phyloP scores from a whole-genome alignment of 2,113 vertebrate species.

The Albula goreensis region DNA sequence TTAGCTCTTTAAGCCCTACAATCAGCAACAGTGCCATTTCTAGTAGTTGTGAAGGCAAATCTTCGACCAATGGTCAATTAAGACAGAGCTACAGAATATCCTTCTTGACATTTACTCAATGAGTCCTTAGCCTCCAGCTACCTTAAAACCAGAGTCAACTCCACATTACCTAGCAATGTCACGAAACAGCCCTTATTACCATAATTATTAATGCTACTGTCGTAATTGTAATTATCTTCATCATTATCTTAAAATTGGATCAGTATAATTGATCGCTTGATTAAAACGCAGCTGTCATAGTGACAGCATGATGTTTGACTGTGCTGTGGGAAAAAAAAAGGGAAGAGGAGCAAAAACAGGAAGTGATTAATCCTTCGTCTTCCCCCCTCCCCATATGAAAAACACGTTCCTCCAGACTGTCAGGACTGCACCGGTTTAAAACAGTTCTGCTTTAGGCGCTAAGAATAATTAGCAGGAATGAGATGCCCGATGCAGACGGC shows the following conservation, averaged over 20 bases:
- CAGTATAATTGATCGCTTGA: conserved; percentile 5
- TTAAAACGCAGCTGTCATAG: conserved; percentile 9
- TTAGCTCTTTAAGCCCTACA: not conserved
- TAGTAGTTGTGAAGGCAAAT: not conserved
- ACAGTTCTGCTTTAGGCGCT: conserved; percentile 55
- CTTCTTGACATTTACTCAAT: not conserved
- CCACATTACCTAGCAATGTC: not conserved
- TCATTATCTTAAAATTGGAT: conserved; percentile 4
- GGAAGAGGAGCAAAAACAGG: not conserved
- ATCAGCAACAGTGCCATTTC: not conserved
- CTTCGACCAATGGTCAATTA: not conserved
- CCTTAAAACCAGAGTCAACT: not conserved
- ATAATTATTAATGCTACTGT: conserved; percentile 5
- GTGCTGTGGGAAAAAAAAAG: not conserved
- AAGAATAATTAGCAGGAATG: conserved; percentile 68
- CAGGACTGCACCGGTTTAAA: not conserved
- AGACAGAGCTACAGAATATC: not conserved
- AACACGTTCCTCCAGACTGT: too few relatives aligned
- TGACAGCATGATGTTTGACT: not conserved
- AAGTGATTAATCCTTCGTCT: not conserved
- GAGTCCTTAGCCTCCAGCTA: not conserved
- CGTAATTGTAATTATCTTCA: not conserved
- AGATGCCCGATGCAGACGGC: conserved; percentile 53
- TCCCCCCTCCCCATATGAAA: too few relatives aligned
- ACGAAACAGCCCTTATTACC: not conserved